phyloP scores from a whole-genome alignment of 2,113 vertebrate genomes.

The Procavia capensis region DNA sequence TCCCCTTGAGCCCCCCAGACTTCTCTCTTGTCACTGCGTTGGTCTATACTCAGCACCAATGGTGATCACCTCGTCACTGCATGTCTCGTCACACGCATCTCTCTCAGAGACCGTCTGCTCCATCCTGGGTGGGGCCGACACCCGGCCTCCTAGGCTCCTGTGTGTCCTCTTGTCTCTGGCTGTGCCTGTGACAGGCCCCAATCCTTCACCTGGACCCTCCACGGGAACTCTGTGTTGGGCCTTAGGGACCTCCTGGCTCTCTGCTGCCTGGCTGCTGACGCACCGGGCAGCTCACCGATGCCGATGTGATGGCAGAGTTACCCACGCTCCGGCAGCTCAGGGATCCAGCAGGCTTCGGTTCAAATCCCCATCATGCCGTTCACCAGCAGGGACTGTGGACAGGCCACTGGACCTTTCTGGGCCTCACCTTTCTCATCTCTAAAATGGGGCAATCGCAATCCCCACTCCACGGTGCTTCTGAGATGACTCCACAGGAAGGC shows the following conservation, averaged over 20 bases:
- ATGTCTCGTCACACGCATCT: neutral
- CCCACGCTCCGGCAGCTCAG: neutral
- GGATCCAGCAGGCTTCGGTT: neutral
- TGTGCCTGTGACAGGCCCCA: neutral
- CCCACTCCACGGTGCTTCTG: neutral
- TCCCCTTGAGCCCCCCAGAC: neutral
- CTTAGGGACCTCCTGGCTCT: neutral
- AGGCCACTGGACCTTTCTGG: neutral
- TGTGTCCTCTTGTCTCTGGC: neutral
- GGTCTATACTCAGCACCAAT: neutral
- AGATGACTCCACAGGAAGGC: neutral
- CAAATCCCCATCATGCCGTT: neutral
- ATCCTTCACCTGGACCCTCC: neutral
- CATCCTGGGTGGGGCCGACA: too few relatives aligned
- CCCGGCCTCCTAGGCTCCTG: neutral
- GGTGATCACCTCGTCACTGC: neutral
- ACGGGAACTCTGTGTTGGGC: neutral
- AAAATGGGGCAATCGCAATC: neutral
- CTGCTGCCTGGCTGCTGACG: neutral
- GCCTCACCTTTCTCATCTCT: neutral
- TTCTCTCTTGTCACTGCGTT: neutral
- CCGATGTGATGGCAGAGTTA: neutral
- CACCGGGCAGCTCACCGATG: too few relatives aligned
- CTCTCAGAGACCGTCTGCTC: neutral
- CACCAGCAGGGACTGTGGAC: neutral